Conservation (phyloP, 1,140 invertebrate species). For the Proctacanthus coquilletti region DNA sequence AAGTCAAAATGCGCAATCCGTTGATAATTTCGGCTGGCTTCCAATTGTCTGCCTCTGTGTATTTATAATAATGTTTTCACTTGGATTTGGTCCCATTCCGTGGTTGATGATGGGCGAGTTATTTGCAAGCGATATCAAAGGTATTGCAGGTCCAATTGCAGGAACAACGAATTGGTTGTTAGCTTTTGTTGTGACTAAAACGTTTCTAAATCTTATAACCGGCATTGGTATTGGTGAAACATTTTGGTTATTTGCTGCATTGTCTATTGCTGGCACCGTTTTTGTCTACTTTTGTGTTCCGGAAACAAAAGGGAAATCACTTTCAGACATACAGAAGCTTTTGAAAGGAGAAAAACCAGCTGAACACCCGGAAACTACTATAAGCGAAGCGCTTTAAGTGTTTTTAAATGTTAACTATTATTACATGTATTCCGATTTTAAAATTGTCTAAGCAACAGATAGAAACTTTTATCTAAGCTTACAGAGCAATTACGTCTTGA, state of each 20-base stretch:
- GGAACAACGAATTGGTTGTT: slow-evolving; percentile 63
- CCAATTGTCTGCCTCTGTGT: slow-evolving; percentile 53
- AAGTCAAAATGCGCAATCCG: slow-evolving; percentile 29
- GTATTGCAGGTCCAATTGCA: slow-evolving; percentile 53
- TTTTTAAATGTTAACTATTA: too few species aligned
- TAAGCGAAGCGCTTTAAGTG: too few species aligned
- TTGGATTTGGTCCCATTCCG: slow-evolving; percentile 64
- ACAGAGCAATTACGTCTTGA: too few species aligned
- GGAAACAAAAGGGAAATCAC: slow-evolving; percentile 78
- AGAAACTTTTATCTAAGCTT: too few species aligned
- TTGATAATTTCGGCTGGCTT: slow-evolving; percentile 45
- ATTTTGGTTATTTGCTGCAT: slow-evolving; percentile 66
- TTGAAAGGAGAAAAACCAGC: slow-evolving; percentile 34
- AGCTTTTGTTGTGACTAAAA: slow-evolving; percentile 68
- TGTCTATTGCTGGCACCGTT: slow-evolving; percentile 50
- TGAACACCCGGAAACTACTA: too few species aligned
- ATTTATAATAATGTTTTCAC: slow-evolving; percentile 61
- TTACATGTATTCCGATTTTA: too few species aligned
- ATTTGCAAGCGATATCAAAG: slow-evolving; percentile 58
- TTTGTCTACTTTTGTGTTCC: slow-evolving; percentile 68
- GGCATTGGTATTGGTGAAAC: slow-evolving; percentile 42
- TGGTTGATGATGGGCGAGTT: slow-evolving; percentile 66
- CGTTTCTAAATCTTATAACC: slow-evolving; percentile 44
- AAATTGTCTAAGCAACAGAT: too few species aligned
- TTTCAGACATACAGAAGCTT: slow-evolving; percentile 64